Evolutionary conservation across 1,140 invertebrate species (phyloP).

Genomic region (Leptestheria dahalacensis): DNA sequence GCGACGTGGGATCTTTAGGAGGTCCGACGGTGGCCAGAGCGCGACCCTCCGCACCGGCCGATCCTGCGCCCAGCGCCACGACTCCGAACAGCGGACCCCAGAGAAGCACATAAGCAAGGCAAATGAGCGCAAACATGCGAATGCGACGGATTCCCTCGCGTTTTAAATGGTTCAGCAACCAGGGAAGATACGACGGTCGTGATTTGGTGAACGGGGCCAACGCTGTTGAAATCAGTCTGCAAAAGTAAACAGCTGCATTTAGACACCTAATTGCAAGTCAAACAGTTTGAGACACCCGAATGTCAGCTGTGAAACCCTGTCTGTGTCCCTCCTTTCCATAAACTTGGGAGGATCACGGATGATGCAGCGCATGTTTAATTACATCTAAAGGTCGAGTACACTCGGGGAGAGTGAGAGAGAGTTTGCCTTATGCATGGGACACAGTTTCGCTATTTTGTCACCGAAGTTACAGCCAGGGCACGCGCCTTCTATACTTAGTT

Average conservation of each 20-base stretch:
- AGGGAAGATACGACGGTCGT: slow-evolving; percentile 1
- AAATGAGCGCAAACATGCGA: slow-evolving; percentile 12
- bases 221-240: not conserved
- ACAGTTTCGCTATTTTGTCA: too few species aligned
- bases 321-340: too few species aligned
- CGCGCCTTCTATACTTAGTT: too few species aligned
- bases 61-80: slow-evolving; percentile 1
- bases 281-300: not conserved
- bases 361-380: too few species aligned
- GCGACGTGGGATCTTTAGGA: slow-evolving; percentile 31
- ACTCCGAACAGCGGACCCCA: slow-evolving; percentile 11
- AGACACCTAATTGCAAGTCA: too few species aligned
- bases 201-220: not conserved
- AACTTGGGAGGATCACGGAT: too few species aligned
- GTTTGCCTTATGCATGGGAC: too few species aligned
- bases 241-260: slow-evolving; percentile 1
- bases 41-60: not conserved
- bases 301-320: not conserved
- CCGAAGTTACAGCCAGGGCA: too few species aligned
- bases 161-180: slow-evolving; percentile 8
- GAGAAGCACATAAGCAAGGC: slow-evolving; percentile 1
- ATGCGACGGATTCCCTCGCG: slow-evolving; percentile 12
- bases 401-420: too few species aligned
- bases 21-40: slow-evolving; percentile 1
- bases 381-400: too few species aligned